Evolutionary conservation across 2,888 invertebrate species (phyloP).

Genomic region (Drosophila leonis): DNA sequence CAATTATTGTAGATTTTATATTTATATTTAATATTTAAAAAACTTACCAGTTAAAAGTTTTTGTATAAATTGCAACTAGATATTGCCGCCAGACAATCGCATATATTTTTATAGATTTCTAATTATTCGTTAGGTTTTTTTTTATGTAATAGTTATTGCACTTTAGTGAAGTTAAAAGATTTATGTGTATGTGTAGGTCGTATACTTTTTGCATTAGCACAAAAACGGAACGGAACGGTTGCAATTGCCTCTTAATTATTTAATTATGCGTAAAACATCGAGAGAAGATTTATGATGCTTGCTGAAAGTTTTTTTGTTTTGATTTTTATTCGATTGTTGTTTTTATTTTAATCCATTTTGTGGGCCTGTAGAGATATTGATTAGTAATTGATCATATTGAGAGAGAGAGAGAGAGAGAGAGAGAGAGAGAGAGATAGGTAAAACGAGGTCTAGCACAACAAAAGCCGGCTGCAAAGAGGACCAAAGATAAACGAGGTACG

Average conservation of each 20-base stretch:
- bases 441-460: constrained; percentile 33
- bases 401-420: constrained; percentile 34
- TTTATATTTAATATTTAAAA: too few species aligned
- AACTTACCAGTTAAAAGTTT: constrained; percentile 34
- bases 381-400: constrained; percentile 62
- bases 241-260: constrained; percentile 41
- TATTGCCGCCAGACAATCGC: background rate
- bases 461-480: constrained; percentile 38
- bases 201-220: constrained; percentile 75
- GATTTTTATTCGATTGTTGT: background rate
- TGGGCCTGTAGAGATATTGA: constrained; percentile 59
- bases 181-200: constrained; percentile 56
- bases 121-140: background rate
- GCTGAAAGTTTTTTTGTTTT: constrained; percentile 4
- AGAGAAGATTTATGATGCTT: constrained; percentile 2
- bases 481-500: constrained; percentile 43
- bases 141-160: constrained; percentile 49
- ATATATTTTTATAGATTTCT: constrained; percentile 1
- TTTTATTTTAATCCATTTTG: constrained; percentile 27
- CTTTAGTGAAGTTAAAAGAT: constrained; percentile 45
- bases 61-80: background rate
- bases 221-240: constrained; percentile 77
- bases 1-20: background rate
- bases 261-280: constrained; percentile 22
- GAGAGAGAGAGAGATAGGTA: constrained; percentile 31